phyloP scores from a whole-genome alignment of 2,888 invertebrate genomes.

The Melolontha melolontha region DNA sequence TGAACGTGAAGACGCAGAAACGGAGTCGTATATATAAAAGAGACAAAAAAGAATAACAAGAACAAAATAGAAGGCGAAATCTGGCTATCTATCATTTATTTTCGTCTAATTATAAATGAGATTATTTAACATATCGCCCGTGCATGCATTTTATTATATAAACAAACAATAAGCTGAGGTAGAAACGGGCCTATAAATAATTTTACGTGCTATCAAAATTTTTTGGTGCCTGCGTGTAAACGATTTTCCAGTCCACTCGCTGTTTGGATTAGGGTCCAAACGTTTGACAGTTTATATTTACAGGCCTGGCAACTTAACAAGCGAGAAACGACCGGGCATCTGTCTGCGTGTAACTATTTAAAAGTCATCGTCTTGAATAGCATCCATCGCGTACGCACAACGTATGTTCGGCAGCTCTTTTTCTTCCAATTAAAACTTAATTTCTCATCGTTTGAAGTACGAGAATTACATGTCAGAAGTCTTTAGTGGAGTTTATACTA shows the following conservation, averaged over 20 bases:
- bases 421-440: slow-evolving; percentile 32
- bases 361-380: slow-evolving; percentile 46
- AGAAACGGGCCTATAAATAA: slow-evolving; percentile 35
- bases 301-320: slow-evolving; percentile 48
- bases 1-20: not conserved
- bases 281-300: slow-evolving; percentile 50
- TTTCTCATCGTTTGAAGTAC: slow-evolving; percentile 34
- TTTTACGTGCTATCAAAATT: slow-evolving; percentile 43
- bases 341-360: slow-evolving; percentile 45
- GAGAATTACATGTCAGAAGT: slow-evolving; percentile 33
- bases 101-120: slow-evolving; percentile 27
- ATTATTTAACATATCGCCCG: slow-evolving; percentile 27
- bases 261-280: slow-evolving; percentile 50
- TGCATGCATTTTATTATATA: slow-evolving; percentile 20
- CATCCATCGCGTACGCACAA: slow-evolving; percentile 12
- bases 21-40: slow-evolving; percentile 5
- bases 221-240: slow-evolving; percentile 45
- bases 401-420: slow-evolving; percentile 17
- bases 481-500: slow-evolving; percentile 7
- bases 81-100: slow-evolving; percentile 22
- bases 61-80: slow-evolving; percentile 3
- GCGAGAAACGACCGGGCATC: slow-evolving; percentile 47
- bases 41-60: not conserved
- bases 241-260: slow-evolving; percentile 45
- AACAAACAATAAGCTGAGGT: slow-evolving; percentile 34